A percentile compares a stretch with the other conserved stretches of the same genome.
These are phyloP conservation scores for Heterodera schachtii DNA, from an alignment of 1,140 invertebrate genomes.

Conservation along the genomic window DNA sequence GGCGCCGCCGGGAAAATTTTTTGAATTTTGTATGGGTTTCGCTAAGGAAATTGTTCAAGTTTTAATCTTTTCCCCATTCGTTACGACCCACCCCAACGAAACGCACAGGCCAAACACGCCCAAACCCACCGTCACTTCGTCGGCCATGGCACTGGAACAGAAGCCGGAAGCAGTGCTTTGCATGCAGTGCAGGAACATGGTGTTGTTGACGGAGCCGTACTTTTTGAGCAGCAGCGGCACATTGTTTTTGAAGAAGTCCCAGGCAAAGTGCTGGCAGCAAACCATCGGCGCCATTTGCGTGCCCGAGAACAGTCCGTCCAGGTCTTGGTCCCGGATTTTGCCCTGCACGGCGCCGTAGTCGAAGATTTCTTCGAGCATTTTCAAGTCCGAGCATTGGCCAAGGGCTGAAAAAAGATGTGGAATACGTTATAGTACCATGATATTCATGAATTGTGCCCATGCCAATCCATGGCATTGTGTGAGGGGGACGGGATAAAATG, in stretches of 20 bases:
- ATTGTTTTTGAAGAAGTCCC: conserved; percentile 88
- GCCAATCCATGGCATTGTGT: no score
- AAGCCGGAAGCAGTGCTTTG: conserved; percentile 26
- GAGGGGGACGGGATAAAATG: no score
- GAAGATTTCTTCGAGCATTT: conserved; percentile 34
- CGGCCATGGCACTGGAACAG: conserved; percentile 33
- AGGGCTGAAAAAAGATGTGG: conserved; percentile 1
- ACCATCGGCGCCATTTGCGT: conserved; percentile 62
- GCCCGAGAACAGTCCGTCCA: conserved; percentile 82
- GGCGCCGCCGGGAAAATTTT: no score
- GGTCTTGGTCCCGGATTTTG: conserved; percentile 86
- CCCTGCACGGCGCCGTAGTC: conserved; percentile 77
- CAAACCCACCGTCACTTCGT: conserved; percentile 28
- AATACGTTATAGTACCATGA: no score
- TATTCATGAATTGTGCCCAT: no score
- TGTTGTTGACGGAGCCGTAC: conserved; percentile 46
- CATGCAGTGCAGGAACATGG: conserved; percentile 56
- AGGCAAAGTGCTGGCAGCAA: conserved; percentile 80
- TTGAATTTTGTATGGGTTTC: no score
- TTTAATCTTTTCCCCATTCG: no score
- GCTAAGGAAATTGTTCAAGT: no score
- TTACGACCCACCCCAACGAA: no score
- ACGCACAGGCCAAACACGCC: not conserved
- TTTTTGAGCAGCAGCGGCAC: conserved; percentile 72
- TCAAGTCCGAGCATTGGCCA: conserved; percentile 18